These are phyloP conservation scores for Fratercula arctica DNA, from an alignment of 2,797 vertebrate genomes.

Conservation along the genomic window DNA sequence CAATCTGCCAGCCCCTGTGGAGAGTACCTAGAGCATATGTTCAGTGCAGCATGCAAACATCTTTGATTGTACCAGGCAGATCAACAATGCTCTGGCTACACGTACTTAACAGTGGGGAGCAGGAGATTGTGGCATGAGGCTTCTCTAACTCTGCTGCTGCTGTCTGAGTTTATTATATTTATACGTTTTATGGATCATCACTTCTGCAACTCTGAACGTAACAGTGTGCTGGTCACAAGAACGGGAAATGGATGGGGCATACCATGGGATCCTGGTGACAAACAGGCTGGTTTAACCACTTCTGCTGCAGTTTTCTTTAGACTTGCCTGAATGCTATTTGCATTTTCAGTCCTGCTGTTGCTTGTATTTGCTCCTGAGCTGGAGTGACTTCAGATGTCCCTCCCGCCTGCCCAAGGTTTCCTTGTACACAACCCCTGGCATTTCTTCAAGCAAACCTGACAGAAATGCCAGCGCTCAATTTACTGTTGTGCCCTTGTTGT, in stretches of 20 bases:
- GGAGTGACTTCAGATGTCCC: background rate
- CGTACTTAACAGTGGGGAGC: slow-evolving; percentile 4
- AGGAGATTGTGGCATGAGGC: background rate
- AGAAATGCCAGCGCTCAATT: background rate
- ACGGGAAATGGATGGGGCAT: background rate
- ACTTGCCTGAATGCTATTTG: background rate
- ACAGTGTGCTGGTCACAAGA: background rate
- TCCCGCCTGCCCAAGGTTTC: background rate
- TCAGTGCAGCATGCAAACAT: slow-evolving; percentile 42
- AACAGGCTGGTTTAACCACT: background rate
- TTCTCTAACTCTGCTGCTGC: slow-evolving; percentile 16
- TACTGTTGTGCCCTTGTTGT: background rate
- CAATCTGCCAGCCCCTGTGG: slow-evolving; percentile 30
- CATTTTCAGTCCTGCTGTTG: background rate
- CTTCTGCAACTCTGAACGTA: background rate
- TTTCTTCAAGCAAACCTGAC: background rate
- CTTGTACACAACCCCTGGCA: background rate
- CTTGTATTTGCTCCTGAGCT: background rate
- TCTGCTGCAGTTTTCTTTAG: background rate
- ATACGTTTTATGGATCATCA: background rate
- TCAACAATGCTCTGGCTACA: background rate
- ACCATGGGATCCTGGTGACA: background rate
- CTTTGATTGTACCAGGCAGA: background rate
- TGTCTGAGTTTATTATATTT: slow-evolving; percentile 31
- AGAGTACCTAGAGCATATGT: slow-evolving; percentile 34